Percentiles rank a stretch among this genome's conserved stretches.
Conservation (phyloP, 2,113 vertebrate genomes). For the Silurus glanis region DNA sequence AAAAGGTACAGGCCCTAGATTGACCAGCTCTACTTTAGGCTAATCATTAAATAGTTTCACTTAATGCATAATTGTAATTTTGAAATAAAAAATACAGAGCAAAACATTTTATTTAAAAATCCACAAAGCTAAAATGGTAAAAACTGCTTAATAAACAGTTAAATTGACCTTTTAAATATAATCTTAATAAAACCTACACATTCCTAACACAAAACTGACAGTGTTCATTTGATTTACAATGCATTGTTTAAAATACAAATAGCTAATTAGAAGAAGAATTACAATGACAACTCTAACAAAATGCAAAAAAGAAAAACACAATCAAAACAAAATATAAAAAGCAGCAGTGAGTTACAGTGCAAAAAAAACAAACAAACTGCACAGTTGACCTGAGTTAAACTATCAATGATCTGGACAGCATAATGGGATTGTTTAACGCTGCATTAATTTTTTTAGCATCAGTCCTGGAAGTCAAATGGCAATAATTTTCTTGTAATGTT, state of each 20-base stretch:
- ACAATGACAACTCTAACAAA: background rate
- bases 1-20: too few relatives aligned
- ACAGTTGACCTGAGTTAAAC: background rate
- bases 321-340: background rate
- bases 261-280: background rate
- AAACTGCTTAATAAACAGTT: background rate
- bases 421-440: background rate
- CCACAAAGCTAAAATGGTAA: background rate
- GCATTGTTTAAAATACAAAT: background rate
- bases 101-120: constrained; percentile 10
- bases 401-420: background rate
- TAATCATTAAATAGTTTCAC: too few relatives aligned
- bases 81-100: background rate
- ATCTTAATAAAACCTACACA: background rate
- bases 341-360: background rate
- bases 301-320: background rate
- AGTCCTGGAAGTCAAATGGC: background rate
- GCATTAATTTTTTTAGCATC: background rate
- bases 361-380: background rate
- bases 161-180: background rate
- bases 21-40: too few relatives aligned
- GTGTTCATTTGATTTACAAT: background rate
- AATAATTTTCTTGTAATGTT: background rate
- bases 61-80: background rate
- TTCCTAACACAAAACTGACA: background rate